Evolutionary conservation across 2,888 invertebrate species (phyloP).

Genomic region (Zygaena filipendulae): DNA sequence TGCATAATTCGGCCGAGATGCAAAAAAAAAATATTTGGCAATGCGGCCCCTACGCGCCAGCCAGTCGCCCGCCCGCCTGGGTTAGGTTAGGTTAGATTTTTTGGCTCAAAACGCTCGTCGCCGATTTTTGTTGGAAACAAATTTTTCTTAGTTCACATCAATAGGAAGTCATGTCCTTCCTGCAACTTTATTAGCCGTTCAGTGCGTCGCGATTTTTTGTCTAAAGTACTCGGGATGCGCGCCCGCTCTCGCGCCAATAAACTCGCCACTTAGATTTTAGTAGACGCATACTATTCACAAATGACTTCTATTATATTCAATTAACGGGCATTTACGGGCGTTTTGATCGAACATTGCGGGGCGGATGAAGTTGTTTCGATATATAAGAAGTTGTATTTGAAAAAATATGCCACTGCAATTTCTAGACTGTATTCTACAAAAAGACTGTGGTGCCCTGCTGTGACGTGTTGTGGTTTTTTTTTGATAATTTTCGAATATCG

Average conservation of each 20-base stretch:
- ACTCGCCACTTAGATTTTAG: conserved; percentile 40
- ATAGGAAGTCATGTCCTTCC: conserved; percentile 49
- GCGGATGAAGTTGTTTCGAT: conserved; percentile 41
- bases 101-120: conserved; percentile 67
- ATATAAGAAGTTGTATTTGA: too few relatives aligned
- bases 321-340: too few relatives aligned
- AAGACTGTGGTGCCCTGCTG: conserved; percentile 54
- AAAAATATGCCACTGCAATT: too few relatives aligned
- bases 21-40: conserved; percentile 70
- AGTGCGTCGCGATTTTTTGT: conserved; percentile 55
- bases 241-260: conserved; percentile 32
- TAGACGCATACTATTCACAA: too few relatives aligned
- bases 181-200: conserved; percentile 39
- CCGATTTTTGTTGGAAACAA: conserved; percentile 56
- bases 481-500: conserved; percentile 30
- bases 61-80: conserved; percentile 67
- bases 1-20: conserved; percentile 70
- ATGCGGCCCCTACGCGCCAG: conserved; percentile 68
- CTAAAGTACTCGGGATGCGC: conserved; percentile 43
- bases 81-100: conserved; percentile 70
- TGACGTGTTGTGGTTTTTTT: conserved; percentile 61
- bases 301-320: too few relatives aligned
- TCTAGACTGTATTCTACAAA: too few relatives aligned
- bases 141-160: conserved; percentile 43
- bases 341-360: conserved; percentile 34